Conservation (phyloP, 1,140 invertebrate species). For the Muscidifurax raptorellus region DNA sequence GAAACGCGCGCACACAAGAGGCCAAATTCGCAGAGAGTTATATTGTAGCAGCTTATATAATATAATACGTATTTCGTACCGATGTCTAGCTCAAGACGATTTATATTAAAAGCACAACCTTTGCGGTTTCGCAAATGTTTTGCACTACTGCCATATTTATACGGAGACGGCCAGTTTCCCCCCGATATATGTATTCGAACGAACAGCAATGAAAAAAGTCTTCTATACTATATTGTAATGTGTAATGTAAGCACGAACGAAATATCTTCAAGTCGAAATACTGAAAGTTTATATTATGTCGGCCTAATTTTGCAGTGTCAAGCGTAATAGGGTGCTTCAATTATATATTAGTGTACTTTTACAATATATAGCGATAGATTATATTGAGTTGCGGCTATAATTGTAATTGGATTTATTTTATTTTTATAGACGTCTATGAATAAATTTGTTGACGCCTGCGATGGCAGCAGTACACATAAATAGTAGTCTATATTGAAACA, state of each 20-base stretch:
- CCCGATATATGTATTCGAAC: not conserved
- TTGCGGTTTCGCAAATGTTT: constrained; percentile 7
- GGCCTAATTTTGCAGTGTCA: not conserved
- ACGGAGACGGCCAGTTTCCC: not conserved
- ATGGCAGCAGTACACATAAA: too few relatives aligned
- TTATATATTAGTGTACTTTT: not conserved
- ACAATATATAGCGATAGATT: not conserved
- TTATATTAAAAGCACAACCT: not conserved
- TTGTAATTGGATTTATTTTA: not conserved
- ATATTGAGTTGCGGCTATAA: not conserved
- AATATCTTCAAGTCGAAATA: constrained; percentile 22
- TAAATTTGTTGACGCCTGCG: not conserved
- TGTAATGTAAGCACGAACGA: constrained; percentile 22
- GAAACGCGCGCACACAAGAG: not conserved
- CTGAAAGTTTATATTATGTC: constrained; percentile 31
- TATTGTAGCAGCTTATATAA: constrained; percentile 31
- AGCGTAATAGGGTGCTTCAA: constrained; percentile 1
- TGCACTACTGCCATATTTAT: not conserved
- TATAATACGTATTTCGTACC: constrained; percentile 28
- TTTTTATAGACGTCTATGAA: not conserved
- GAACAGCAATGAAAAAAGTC: constrained; percentile 27
- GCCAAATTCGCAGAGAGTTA: constrained; percentile 21
- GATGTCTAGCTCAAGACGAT: constrained; percentile 7
- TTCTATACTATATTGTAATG: constrained; percentile 26
- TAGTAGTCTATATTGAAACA: constrained; percentile 9